phyloP scores from a whole-genome alignment of 2,113 vertebrate species.

The Hippocampus zosterae region DNA sequence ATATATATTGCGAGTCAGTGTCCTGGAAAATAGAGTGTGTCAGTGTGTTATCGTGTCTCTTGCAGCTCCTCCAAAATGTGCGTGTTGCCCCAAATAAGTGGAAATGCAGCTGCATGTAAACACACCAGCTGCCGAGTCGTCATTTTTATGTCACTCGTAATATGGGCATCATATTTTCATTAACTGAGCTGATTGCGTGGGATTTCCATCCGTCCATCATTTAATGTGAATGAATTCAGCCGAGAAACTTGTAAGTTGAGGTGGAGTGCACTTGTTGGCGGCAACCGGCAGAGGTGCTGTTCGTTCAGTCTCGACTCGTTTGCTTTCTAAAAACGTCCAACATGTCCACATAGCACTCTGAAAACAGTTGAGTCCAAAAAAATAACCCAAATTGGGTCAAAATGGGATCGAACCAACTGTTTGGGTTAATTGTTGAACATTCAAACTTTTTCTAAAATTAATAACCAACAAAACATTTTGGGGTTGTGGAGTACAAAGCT shows the following conservation, averaged over 20 bases:
- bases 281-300: background rate
- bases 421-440: too few species aligned
- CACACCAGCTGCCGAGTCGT: conserved; percentile 5
- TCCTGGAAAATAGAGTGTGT: conserved; percentile 49
- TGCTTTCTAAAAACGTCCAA: background rate
- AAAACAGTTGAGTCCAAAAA: too few species aligned
- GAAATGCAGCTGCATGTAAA: conserved; percentile 37
- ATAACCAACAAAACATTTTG: too few species aligned
- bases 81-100: conserved; percentile 29
- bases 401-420: too few species aligned
- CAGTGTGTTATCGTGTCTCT: conserved; percentile 41
- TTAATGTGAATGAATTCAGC: background rate
- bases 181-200: background rate
- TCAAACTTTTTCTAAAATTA: too few species aligned
- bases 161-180: background rate
- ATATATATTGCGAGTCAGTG: conserved; percentile 53
- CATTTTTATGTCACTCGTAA: background rate
- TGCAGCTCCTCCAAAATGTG: conserved; percentile 15
- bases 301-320: background rate
- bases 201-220: background rate
- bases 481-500: too few species aligned
- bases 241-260: background rate
- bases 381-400: too few species aligned
- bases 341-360: background rate
- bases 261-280: background rate